Percentiles rank a stretch among this genome's conserved stretches.
phyloP scores from a whole-genome alignment of 1,140 invertebrate species.

The Drosophila yakuba region DNA sequence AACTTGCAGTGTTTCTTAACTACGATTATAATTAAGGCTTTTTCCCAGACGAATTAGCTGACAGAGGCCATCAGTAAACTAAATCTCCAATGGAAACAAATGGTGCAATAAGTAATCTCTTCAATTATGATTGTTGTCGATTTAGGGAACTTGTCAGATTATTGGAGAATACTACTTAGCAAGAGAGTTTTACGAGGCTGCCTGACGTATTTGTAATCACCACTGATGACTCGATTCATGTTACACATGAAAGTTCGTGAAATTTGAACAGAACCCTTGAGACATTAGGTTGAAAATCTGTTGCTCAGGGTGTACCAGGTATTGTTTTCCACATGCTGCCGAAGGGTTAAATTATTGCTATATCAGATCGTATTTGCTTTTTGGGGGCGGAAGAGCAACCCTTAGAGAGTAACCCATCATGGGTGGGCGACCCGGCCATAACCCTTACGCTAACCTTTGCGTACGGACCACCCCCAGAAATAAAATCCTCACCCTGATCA shows the following conservation, averaged over 20 bases:
- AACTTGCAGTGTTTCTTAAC: background rate
- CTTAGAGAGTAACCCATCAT: slow-evolving; percentile 32
- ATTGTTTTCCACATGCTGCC: slow-evolving; percentile 32
- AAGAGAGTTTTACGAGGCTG: background rate
- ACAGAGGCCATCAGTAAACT: background rate
- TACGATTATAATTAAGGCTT: background rate
- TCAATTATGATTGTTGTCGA: slow-evolving; percentile 29
- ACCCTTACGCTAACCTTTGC: slow-evolving; percentile 25
- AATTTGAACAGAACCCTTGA: slow-evolving; percentile 11
- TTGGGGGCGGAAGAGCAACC: slow-evolving; percentile 45
- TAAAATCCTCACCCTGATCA: background rate
- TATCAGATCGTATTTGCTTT: slow-evolving; percentile 56
- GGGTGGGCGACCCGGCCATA: slow-evolving; percentile 12
- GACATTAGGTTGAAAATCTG: slow-evolving; percentile 23
- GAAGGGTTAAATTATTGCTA: slow-evolving; percentile 80
- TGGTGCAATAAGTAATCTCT: slow-evolving; percentile 7
- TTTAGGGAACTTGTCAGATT: slow-evolving; percentile 39
- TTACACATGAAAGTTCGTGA: slow-evolving; percentile 11
- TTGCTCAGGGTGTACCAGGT: slow-evolving; percentile 45
- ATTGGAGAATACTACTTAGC: slow-evolving; percentile 23
- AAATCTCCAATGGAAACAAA: slow-evolving; percentile 12
- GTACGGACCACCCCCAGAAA: slow-evolving; percentile 13
- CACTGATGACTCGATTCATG: slow-evolving; percentile 12
- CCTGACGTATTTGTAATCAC: background rate
- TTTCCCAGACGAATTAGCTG: slow-evolving; percentile 4